These are phyloP conservation scores for Ferrisia virgata DNA, from an alignment of 2,888 invertebrate genomes.

Conservation along the genomic window DNA sequence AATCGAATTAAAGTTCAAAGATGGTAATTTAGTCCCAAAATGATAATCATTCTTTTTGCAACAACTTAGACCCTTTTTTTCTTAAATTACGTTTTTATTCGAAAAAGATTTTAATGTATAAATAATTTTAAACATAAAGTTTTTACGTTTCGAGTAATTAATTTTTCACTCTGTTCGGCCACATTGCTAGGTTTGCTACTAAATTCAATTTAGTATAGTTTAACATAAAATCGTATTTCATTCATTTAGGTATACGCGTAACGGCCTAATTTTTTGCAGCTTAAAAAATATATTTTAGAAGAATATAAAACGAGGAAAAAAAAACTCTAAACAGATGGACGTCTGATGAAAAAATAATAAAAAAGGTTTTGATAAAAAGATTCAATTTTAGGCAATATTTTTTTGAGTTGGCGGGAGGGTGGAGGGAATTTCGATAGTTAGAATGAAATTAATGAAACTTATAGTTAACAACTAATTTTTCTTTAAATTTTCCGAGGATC, in stretches of 20 bases:
- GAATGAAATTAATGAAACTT: too few species aligned
- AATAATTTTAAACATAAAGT: not conserved
- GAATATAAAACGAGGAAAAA: too few species aligned
- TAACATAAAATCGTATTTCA: not conserved
- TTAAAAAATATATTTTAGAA: too few species aligned
- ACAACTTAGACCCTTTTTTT: not conserved
- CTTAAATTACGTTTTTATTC: not conserved
- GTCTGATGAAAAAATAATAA: too few species aligned
- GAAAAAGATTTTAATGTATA: not conserved
- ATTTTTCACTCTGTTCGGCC: not conserved
- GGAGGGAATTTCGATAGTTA: too few species aligned
- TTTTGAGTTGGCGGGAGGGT: too few species aligned
- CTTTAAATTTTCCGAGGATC: too few species aligned
- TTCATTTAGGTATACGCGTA: not conserved
- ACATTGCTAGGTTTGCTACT: not conserved
- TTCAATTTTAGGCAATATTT: too few species aligned
- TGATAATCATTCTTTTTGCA: not conserved
- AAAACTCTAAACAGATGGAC: too few species aligned
- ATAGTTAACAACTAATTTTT: too few species aligned
- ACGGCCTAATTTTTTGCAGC: too few species aligned
- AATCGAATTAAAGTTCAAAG: not conserved
- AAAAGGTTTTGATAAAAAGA: too few species aligned
- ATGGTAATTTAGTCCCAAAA: not conserved
- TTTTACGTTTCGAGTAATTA: not conserved
- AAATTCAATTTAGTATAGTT: not conserved